Conservation (phyloP, 2,113 vertebrate species). For the Pomatostomus ruficeps region DNA sequence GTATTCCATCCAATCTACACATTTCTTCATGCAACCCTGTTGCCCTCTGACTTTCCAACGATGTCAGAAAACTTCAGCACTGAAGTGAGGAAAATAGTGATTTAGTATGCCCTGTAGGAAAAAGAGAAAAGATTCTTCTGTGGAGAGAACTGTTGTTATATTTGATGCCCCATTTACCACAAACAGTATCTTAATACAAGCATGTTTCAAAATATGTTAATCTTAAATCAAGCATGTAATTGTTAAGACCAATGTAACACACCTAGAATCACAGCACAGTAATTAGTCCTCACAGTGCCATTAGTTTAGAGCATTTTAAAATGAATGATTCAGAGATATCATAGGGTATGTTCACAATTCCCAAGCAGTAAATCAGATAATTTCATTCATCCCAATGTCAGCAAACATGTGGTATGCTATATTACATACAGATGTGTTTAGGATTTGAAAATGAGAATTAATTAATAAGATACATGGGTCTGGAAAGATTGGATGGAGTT, state of each 20-base stretch:
- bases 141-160: background rate
- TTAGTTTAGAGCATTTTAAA: background rate
- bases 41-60: background rate
- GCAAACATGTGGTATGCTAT: background rate
- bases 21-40: background rate
- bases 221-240: background rate
- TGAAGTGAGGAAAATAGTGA: background rate
- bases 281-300: background rate
- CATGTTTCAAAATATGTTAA: background rate
- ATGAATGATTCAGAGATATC: background rate
- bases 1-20: background rate
- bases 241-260: background rate
- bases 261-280: background rate
- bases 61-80: background rate
- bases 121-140: background rate
- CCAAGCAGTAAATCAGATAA: background rate
- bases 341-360: background rate
- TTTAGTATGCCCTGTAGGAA: background rate
- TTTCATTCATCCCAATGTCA: background rate
- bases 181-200: background rate
- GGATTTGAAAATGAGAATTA: background rate
- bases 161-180: background rate
- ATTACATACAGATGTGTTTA: background rate
- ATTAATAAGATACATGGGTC: background rate
- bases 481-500: background rate